Evolutionary conservation across 2,888 invertebrate genomes (phyloP).

Genomic region (Acleris emargana): DNA sequence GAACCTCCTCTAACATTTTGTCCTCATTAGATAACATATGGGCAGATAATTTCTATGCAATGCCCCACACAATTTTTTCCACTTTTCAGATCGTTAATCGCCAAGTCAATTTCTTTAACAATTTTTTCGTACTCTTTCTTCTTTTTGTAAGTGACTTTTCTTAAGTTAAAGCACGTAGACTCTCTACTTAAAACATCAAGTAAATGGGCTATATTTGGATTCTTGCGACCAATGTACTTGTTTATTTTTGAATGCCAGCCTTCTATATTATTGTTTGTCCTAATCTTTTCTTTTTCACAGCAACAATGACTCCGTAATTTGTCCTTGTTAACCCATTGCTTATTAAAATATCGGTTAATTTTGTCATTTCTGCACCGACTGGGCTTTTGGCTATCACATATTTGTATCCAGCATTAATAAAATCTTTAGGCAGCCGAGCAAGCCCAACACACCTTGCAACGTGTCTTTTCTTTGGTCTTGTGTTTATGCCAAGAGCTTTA

Average conservation of each 20-base stretch:
- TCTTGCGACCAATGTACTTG: constrained; percentile 24
- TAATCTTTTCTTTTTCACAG: background rate
- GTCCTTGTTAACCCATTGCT: constrained; percentile 18
- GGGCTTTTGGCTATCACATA: constrained; percentile 10
- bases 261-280: constrained; percentile 2
- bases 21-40: background rate
- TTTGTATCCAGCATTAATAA: constrained; percentile 8
- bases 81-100: constrained; percentile 10
- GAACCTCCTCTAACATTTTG: too few relatives aligned
- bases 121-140: constrained; percentile 16
- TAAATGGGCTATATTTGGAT: constrained; percentile 26
- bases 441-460: too few relatives aligned
- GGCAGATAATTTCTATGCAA: constrained; percentile 20
- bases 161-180: constrained; percentile 4
- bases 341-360: constrained; percentile 11
- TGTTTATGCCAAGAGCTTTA: too few relatives aligned
- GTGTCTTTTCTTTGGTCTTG: too few relatives aligned
- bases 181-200: background rate
- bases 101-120: background rate
- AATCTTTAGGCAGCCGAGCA: background rate
- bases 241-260: constrained; percentile 23
- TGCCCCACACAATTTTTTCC: constrained; percentile 18
- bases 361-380: constrained; percentile 6
- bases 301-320: constrained; percentile 9
- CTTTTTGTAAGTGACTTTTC: constrained; percentile 8